phyloP scores from a whole-genome alignment of 2,113 vertebrate genomes.

The Pungitius pungitius region DNA sequence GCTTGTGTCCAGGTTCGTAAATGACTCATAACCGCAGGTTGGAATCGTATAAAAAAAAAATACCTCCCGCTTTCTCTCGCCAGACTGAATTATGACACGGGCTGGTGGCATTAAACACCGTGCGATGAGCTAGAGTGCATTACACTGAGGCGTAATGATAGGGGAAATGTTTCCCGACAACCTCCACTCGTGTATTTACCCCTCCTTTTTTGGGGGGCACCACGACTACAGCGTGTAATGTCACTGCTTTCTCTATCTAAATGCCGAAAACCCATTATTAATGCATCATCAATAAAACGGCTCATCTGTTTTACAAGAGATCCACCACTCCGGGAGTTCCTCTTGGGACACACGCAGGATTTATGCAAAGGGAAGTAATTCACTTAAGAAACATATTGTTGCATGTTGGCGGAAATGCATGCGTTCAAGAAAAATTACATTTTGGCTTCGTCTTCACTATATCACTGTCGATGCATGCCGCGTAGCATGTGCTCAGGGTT shows the following conservation, averaged over 20 bases:
- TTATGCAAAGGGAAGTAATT: not conserved
- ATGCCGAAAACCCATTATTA: not conserved
- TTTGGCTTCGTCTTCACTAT: not conserved
- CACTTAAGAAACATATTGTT: not conserved
- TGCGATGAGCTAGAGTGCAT: not conserved
- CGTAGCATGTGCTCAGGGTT: not conserved
- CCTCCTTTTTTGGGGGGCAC: not conserved
- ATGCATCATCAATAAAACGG: not conserved
- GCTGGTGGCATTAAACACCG: slow-evolving; percentile 2
- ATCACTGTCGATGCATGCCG: not conserved
- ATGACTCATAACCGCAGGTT: slow-evolving; percentile 28
- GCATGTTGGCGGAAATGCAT: not conserved
- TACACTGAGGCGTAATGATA: not conserved
- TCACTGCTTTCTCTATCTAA: not conserved
- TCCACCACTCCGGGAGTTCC: not conserved
- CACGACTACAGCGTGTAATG: not conserved
- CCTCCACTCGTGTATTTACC: not conserved
- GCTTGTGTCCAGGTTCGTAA: slow-evolving; percentile 35
- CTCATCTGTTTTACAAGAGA: not conserved
- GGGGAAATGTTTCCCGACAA: not conserved
- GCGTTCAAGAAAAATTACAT: not conserved
- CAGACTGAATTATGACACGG: slow-evolving; percentile 20
- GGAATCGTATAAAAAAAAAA: slow-evolving; percentile 41
- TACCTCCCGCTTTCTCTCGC: slow-evolving; percentile 27
- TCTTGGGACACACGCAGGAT: not conserved